Base-by-base conservation (phyloP, 2,797 vertebrate genomes). In the Scomberomorus guttatus region DNA sequence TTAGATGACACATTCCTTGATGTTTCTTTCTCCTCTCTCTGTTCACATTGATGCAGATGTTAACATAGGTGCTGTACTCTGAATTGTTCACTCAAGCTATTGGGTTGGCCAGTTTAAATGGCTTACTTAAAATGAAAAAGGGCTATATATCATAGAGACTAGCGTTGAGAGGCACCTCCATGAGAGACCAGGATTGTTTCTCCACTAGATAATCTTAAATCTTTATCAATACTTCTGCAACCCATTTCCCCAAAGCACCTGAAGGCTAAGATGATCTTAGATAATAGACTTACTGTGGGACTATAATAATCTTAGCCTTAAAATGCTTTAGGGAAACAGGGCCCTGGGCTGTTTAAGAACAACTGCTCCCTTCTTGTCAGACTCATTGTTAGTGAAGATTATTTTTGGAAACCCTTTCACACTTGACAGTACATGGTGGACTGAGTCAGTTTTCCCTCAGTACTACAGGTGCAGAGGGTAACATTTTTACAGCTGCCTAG, bases 401-500 rank as follows among this genome's bases (percentile, higher is more conserved):
- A 90, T 93, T 90, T 90, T 79, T 87, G 78, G 82, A 85, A 60
- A 73, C 72, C 69, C 32, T 66, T 84, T 72, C 18, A 83, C n/a
- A 77, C 84, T 74, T 60, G 59, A 88, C 69, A 46, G 64, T 81
- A 80, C 50, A 55, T 55, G 29, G 24, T 75, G 75, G 64, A 86
- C 85, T 91, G 86, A 90, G 80, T 91, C 90, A 86, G 75, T 66
- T 80, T 88, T 74, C 79, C 77, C 81, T 91, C 37, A 55, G 27
- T 89, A 87, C 80, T 84, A 85, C 82, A 87, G 80, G 84, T 89
- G 81, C 83, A 85, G 66, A 87, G 80, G 73, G 80, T 67, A 83
- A 86, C 67, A 66, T 87, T 92, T 88, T 66, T 68, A 42, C 79
- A 54, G 60, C 50, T 51, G 81, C 78, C 80, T 59, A 51, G 75